Base-by-base conservation (phyloP, 1,140 invertebrate genomes). In the Hycleus phaleratus region DNA sequence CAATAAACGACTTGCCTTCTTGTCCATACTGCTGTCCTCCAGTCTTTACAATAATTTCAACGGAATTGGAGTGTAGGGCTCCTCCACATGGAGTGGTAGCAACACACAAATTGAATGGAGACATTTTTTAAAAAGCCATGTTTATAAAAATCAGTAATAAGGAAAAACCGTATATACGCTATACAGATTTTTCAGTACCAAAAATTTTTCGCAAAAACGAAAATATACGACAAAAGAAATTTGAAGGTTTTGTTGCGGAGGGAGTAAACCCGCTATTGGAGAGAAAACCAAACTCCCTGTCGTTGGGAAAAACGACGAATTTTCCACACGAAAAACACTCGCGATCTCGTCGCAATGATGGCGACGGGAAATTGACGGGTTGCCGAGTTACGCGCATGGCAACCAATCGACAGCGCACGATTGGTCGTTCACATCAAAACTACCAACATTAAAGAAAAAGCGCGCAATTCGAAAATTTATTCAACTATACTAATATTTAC, bases 81-180 rank as follows among this genome's bases (percentile, higher is more conserved):
- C 82, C 84, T 85, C 84, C 85, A 79, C 79, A 78, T 78, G 83
- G 83, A 85, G 85, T 82, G 78, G 79, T 75, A 72, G 18, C 18
- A 18, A 76, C 76, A 73, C 71, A 71, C 76, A 79, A 75, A 74
- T 81, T 81, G 79, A 82, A 73, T 72, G 75, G 75, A 82, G 80
- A 85, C 85, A 87, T 87, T 80, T 32, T 32, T 86, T 85, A 88
- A 81, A 82, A 87, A 85, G 83, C 85, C 86, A 88, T 88, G 82
- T 85, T 85, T 85, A 78, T 76, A 70, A 74, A 74, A 63, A 73
- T 18, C 71, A 71, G 73, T 73, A 76, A 72, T 75, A 74, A 77
- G 78, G 80, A 80, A 77, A 74, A 62, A 68, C 65, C 63, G 66
- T 67, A 60, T 58, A 53, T 25, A 38, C 38, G 49, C 47, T 59